Evolutionary conservation across 1,140 invertebrate genomes (phyloP).

Genomic region (Drosophila seguyi): DNA sequence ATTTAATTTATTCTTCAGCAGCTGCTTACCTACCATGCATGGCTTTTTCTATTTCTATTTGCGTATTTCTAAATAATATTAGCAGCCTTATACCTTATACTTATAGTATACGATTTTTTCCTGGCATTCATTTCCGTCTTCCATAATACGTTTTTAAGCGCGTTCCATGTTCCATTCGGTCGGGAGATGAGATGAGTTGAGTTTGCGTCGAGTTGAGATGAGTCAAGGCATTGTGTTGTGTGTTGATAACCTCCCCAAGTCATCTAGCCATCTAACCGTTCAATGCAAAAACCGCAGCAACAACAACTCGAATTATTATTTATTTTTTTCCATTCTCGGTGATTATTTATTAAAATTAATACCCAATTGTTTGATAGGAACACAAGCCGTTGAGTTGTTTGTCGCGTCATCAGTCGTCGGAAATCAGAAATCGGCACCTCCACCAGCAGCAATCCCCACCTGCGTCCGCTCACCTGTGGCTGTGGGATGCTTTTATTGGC

Average conservation of each 20-base stretch:
- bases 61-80: conserved; percentile 73
- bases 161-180: conserved; percentile 61
- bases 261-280: conserved; percentile 36
- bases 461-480: conserved; percentile 42
- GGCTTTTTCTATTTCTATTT: conserved; percentile 69
- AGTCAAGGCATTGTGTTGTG: conserved; percentile 75
- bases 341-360: conserved; percentile 83
- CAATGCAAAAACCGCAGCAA: conserved; percentile 64
- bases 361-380: conserved; percentile 79
- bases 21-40: conserved; percentile 70
- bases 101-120: conserved; percentile 55
- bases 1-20: conserved; percentile 81
- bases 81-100: conserved; percentile 30
- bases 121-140: conserved; percentile 82
- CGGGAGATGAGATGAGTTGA: conserved; percentile 30
- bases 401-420: conserved; percentile 67
- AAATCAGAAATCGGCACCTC: conserved; percentile 12
- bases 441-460: conserved; percentile 30
- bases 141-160: conserved; percentile 82
- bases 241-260: conserved; percentile 71
- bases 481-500: conserved; percentile 72
- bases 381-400: conserved; percentile 39
- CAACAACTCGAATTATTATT: conserved; percentile 59
- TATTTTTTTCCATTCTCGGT: conserved; percentile 72
- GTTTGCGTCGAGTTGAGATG: conserved; percentile 41